Percentiles rank a stretch among this genome's conserved stretches.
Conservation (phyloP, 2,888 invertebrate species). For the Blomia tropicalis region DNA sequence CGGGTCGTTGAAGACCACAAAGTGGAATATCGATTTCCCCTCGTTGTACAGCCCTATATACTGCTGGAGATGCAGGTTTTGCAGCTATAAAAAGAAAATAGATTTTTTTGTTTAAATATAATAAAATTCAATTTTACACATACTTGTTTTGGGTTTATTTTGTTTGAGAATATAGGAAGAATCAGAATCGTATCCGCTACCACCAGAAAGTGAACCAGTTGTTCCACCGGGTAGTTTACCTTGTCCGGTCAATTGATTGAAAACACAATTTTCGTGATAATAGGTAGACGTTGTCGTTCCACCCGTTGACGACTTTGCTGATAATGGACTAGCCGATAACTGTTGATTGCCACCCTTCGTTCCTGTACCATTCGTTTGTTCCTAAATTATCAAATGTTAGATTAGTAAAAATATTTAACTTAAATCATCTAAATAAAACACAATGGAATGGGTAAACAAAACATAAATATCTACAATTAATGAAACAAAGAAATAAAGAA, state of each 20-base stretch:
- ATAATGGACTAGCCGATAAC: background rate
- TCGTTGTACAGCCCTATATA: slow-evolving; percentile 25
- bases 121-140: slow-evolving; percentile 37
- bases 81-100: background rate
- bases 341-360: background rate
- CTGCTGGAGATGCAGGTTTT: slow-evolving; percentile 23
- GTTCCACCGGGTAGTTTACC: background rate
- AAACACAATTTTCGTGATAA: slow-evolving; percentile 25
- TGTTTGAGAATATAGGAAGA: slow-evolving; percentile 24
- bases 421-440: background rate
- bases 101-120: background rate
- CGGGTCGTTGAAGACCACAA: slow-evolving; percentile 73
- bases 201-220: background rate
- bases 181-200: slow-evolving; percentile 26
- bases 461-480: background rate
- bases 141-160: slow-evolving; percentile 60
- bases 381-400: background rate
- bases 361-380: no score
- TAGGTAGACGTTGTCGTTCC: background rate
- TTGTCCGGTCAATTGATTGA: slow-evolving; percentile 20
- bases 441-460: background rate
- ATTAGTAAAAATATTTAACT: background rate
- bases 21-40: slow-evolving; percentile 57
- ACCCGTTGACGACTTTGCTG: background rate
- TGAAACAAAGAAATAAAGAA: background rate